phyloP scores from a whole-genome alignment of 2,797 vertebrate genomes.

The Mus minutoides region DNA sequence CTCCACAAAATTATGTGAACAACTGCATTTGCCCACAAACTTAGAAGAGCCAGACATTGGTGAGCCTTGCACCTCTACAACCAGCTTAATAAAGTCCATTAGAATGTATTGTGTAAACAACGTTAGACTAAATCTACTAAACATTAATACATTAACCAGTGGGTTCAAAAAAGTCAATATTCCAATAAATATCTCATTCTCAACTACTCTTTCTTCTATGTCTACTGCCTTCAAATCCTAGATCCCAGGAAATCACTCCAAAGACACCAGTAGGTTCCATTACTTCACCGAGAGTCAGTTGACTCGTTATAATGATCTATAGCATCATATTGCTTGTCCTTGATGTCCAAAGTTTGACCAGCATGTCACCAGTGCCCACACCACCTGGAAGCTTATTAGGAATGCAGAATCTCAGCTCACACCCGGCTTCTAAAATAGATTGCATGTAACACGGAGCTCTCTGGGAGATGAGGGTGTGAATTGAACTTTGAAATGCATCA shows the following conservation, averaged over 20 bases:
- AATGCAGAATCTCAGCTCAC: background rate
- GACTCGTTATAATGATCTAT: background rate
- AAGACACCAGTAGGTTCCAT: background rate
- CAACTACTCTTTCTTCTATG: background rate
- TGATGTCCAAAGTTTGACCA: background rate
- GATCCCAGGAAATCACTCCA: background rate
- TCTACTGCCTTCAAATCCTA: background rate
- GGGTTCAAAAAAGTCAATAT: slow-evolving; percentile 18
- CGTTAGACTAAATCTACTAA: slow-evolving; percentile 48
- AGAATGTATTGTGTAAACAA: slow-evolving; percentile 37
- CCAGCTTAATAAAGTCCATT: background rate
- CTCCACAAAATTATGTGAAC: background rate
- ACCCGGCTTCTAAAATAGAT: background rate
- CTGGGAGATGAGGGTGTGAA: background rate
- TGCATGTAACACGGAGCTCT: too few species aligned
- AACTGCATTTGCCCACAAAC: background rate
- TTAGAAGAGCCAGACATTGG: background rate
- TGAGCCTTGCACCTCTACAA: background rate
- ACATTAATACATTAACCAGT: slow-evolving; percentile 2
- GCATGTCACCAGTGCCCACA: background rate
- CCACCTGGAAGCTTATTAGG: background rate
- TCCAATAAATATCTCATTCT: background rate
- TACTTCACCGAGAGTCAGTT: background rate
- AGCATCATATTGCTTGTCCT: background rate
- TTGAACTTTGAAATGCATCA: background rate